Evolutionary conservation across 2,888 invertebrate genomes (phyloP), one percentile per base, ranked within the genome.

Genomic region (Falcaria lacertinaria): DNA sequence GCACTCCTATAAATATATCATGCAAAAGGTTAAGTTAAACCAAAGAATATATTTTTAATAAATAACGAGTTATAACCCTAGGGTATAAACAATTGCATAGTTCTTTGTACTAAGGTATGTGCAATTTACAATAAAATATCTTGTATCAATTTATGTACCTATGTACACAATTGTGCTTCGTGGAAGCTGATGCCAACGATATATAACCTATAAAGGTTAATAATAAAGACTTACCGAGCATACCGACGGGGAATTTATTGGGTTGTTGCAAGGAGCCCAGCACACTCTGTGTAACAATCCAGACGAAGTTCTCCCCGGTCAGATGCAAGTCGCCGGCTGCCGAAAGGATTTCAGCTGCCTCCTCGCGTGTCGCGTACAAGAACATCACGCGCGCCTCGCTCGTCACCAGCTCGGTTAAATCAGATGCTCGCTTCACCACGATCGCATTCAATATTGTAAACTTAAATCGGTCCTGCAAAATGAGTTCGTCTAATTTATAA

Each of bases 281-380:
- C 55, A 97, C 97, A 72, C 96, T 96, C 80, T 98, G 98, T 39
- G 97, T 97, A 15, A 97, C 98, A 45, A 98, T 97, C 98, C 98
- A 98, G 7, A 98, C 96, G 80, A 97, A 98, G 79, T 97, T 97
- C 80, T 97, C 97, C 6, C 95, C 95, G 3, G 95, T 96, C 50
- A 97, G 92, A 57, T 95, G 94, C 60, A 93, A 90, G 60, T 94
- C 93, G 44, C 92, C 90, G 2, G 96, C 96, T 22, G 93, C 93
- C 25, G 91, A 90, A 60, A 98, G 89, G 57, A 97, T 97, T 65
- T 93, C 92, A 48, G 93, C 94, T 15, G 97, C 97, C 80, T 97
- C 97, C 69, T 96, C 95, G 45, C 94, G 91, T 17, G 97, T 97
- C 60, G 96, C 96, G 80, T 98, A 98, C 45, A 98, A 90, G 32